Evolutionary conservation across 37 sponge, comb jelly and placozoan species (phyloP).

Genomic region (Geodia barretti): DNA sequence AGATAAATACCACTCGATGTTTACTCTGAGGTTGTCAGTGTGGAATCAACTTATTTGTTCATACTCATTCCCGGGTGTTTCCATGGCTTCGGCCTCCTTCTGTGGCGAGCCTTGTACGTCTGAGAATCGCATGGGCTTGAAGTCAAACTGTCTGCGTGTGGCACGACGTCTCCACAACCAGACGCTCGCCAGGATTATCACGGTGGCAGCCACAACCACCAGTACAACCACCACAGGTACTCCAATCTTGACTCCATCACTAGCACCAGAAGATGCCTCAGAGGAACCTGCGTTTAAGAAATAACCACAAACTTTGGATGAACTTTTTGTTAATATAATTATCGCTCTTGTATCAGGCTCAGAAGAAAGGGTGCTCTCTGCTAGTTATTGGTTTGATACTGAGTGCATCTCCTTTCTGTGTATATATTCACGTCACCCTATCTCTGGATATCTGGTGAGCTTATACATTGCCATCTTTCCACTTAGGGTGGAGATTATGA

Average conservation of each 20-base stretch:
- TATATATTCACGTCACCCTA: conserved; percentile 32
- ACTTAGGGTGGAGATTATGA: too few relatives aligned
- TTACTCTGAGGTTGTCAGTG: too few relatives aligned
- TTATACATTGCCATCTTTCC: too few relatives aligned
- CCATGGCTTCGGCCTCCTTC: neutral
- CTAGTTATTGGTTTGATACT: conserved; percentile 34
- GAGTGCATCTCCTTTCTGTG: conserved; percentile 61
- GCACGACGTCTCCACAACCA: neutral
- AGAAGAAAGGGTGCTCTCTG: conserved; percentile 6
- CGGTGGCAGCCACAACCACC: neutral
- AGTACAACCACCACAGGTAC: neutral
- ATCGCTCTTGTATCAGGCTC: conserved; percentile 49
- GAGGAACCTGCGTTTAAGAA: too few relatives aligned
- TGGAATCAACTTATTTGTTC: too few relatives aligned
- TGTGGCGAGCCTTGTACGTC: neutral
- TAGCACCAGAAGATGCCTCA: too few relatives aligned
- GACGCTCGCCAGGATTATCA: neutral
- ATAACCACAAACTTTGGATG: too few relatives aligned
- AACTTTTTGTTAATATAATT: too few relatives aligned
- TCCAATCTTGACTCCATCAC: neutral
- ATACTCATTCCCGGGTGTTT: neutral
- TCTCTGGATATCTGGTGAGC: conserved; percentile 57
- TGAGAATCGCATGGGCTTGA: neutral
- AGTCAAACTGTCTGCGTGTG: neutral
- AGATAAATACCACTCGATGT: too few relatives aligned